Conservation (phyloP, 2,797 vertebrate genomes). For the Chaetodon trifasciatus region DNA sequence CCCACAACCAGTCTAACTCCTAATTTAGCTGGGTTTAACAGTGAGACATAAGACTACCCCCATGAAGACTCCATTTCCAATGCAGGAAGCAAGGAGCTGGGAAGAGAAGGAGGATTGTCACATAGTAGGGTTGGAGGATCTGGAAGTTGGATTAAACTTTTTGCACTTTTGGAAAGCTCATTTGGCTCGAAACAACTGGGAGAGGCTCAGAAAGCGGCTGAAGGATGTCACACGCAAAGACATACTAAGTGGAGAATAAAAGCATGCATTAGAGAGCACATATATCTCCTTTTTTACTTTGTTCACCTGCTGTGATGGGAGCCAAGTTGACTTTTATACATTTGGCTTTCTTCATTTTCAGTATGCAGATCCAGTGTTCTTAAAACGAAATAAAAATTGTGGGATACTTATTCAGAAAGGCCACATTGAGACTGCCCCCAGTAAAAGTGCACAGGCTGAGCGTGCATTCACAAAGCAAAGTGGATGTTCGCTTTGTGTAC, state of each 20-base stretch:
- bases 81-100: constrained; percentile 48
- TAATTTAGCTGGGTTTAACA: constrained; percentile 79
- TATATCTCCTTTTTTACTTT: constrained; percentile 19
- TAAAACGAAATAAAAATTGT: too few species aligned
- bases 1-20: constrained; percentile 76
- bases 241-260: constrained; percentile 1
- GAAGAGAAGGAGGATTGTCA: constrained; percentile 48
- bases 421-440: not conserved
- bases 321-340: constrained; percentile 21
- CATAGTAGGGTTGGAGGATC: constrained; percentile 32
- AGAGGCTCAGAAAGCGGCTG: constrained; percentile 40
- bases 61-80: constrained; percentile 58
- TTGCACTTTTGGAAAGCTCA: constrained; percentile 59
- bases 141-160: constrained; percentile 69
- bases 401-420: not conserved
- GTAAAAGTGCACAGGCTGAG: too few species aligned
- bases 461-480: not conserved
- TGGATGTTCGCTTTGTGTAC: not conserved
- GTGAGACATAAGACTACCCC: constrained; percentile 66
- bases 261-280: constrained; percentile 16
- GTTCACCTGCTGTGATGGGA: constrained; percentile 37
- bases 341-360: constrained; percentile 39
- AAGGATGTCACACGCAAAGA: constrained; percentile 33
- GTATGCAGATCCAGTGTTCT: too few species aligned
- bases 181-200: constrained; percentile 48